Evolutionary conservation across 2,888 invertebrate species (phyloP), one percentile per base, ranked within the genome.

Genomic region (Dasysyrphus tricinctus): DNA sequence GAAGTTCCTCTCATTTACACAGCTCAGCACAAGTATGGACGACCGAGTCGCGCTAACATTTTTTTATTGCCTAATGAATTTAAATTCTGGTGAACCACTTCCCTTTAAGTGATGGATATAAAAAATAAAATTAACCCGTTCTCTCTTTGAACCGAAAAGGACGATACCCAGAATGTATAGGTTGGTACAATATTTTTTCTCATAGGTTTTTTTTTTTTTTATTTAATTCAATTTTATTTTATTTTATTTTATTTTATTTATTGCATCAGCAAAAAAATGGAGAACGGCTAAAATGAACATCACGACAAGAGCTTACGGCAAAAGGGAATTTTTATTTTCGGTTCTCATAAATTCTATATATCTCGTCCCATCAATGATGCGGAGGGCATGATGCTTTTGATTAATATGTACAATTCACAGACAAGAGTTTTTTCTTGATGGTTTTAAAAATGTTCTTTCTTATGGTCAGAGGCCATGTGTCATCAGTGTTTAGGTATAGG

Each of bases 31-130:
- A 19, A 19, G 4, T 32, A 5, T 49, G 16, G 3, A 8, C 4
- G 16, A 1, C 49, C 49, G 9, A 49, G 19, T 11, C 51, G 51
- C 12, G 19, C 11, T 51, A 24, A 24, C 51, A 51, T 8, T 51
- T 51, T 49, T 51, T 51, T 42, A 51, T 51, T 51, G 51, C 51
- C 51, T 19, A 51, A 51, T 51, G 51, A 51, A 51, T 51, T 51
- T 51, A 51, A 51, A 51, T 51, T 24, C 19, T 49, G 49, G 49
- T 14, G 49, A 49, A 49, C 19, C 49, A 49, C 24, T 51, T 51
- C 24, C 24, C 19, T 24, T 51, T 24, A 51, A 51, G 51, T 49
- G 19, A 24, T 32, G 51, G 14, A 19, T 51, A 51, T 24, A 24
- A 51, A 51, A 51, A 51, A 51, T 51, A 51, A 51, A 51, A 51